Percentiles rank a stretch among this genome's conserved stretches.
Evolutionary conservation across 2,888 invertebrate species (phyloP).

Genomic region (Polyploca ridens): DNA sequence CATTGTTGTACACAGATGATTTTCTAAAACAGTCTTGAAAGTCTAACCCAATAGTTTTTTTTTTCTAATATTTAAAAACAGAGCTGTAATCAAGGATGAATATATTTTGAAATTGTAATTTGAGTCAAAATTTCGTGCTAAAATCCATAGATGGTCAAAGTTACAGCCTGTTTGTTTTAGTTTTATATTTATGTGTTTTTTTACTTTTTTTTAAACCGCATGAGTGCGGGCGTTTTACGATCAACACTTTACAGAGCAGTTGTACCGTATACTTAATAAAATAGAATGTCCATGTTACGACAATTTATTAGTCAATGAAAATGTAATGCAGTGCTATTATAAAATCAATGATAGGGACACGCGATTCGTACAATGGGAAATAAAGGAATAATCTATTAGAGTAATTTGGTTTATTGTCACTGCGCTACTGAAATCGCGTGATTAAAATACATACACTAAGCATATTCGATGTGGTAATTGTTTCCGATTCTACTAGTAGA

Average conservation of each 20-base stretch:
- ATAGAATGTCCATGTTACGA: conserved; percentile 1
- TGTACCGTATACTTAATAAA: neutral
- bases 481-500: neutral
- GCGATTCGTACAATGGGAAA: conserved; percentile 37
- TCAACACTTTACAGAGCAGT: conserved; percentile 32
- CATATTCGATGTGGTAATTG: neutral
- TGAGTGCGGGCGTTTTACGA: conserved; percentile 62
- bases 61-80: conserved; percentile 10
- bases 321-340: conserved; percentile 18
- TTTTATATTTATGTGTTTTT: conserved; percentile 25
- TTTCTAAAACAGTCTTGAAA: conserved; percentile 21
- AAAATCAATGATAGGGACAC: conserved; percentile 52
- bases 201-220: conserved; percentile 34
- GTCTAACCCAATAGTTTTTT: conserved; percentile 5
- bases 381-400: conserved; percentile 18
- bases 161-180: conserved; percentile 44
- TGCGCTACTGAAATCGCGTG: neutral
- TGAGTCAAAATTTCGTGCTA: neutral
- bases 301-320: conserved; percentile 12
- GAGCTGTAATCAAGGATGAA: conserved; percentile 3
- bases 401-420: neutral
- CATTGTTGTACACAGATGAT: neutral
- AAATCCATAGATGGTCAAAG: conserved; percentile 24
- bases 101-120: neutral
- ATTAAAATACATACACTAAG: neutral